phyloP scores from a whole-genome alignment of 2,113 vertebrate species.

The Tragelaphus imberbis region DNA sequence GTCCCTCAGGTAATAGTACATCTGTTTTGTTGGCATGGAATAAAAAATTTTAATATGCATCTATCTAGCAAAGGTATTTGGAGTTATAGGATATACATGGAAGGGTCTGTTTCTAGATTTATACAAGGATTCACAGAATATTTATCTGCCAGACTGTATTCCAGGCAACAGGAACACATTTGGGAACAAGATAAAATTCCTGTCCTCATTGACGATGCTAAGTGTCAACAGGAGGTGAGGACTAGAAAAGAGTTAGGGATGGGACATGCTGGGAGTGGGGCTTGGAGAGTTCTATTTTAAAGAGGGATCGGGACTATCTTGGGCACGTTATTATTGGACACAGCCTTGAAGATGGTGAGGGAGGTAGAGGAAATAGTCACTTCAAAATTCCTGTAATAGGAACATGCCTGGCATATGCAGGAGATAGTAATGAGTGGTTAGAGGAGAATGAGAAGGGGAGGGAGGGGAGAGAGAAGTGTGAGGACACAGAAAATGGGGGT shows the following conservation, averaged over 20 bases:
- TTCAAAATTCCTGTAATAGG: background rate
- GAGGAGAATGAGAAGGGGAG: background rate
- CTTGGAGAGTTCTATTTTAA: background rate
- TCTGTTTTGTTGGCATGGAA: background rate
- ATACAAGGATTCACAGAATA: background rate
- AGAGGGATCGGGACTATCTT: background rate
- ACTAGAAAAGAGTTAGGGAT: background rate
- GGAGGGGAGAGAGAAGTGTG: background rate
- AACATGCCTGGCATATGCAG: background rate
- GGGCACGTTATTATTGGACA: background rate
- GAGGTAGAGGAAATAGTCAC: background rate
- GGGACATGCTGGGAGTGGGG: background rate
- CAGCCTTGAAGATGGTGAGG: background rate
- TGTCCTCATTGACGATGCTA: background rate
- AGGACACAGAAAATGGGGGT: background rate
- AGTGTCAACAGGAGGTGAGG: background rate
- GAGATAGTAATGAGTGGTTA: background rate
- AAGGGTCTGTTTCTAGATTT: background rate
- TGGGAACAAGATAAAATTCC: constrained; percentile 10
- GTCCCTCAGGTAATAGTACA: background rate
- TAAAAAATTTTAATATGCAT: background rate
- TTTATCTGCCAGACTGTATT: background rate
- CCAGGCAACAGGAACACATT: background rate
- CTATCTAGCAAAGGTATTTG: background rate
- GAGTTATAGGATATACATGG: background rate